Conservation (phyloP, 2,797 vertebrate species). For the Ciconia nigra region DNA sequence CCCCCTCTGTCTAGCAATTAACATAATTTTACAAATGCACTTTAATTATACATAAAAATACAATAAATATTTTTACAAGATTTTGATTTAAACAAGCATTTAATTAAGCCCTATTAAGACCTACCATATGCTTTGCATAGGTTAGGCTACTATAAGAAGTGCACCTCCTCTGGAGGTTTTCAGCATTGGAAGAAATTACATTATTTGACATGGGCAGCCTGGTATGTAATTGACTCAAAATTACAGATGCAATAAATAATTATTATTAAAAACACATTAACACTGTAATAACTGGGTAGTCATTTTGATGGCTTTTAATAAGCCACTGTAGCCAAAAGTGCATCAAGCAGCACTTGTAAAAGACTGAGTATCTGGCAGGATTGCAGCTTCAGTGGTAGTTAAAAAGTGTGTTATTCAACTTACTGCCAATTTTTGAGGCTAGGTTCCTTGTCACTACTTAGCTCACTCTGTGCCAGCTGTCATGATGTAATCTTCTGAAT, state of each 20-base stretch:
- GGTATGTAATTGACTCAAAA: conserved; percentile 45
- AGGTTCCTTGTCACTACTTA: neutral
- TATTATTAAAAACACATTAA: conserved; percentile 50
- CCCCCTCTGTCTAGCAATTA: conserved; percentile 1
- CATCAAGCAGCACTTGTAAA: neutral
- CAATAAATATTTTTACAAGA: conserved; percentile 54
- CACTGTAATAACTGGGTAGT: conserved; percentile 10
- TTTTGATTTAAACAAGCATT: conserved; percentile 55
- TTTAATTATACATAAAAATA: conserved; percentile 37
- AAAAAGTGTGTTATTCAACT: neutral
- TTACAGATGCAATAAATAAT: conserved; percentile 40
- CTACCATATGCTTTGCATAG: conserved; percentile 34
- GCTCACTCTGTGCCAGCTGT: neutral
- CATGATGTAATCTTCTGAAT: neutral
- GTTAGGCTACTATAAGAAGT: neutral
- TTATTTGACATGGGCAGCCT: neutral
- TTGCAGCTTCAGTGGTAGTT: neutral
- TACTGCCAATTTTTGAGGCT: neutral
- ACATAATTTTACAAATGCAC: conserved; percentile 4
- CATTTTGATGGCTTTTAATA: conserved; percentile 30
- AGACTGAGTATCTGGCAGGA: neutral
- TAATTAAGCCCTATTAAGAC: conserved; percentile 50
- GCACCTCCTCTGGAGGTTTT: neutral
- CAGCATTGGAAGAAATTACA: neutral
- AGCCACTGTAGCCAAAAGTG: neutral